Percentiles rank a stretch among this genome's conserved stretches.
Evolutionary conservation across 2,797 vertebrate genomes (phyloP).

Genomic region (Spinus pinus): DNA sequence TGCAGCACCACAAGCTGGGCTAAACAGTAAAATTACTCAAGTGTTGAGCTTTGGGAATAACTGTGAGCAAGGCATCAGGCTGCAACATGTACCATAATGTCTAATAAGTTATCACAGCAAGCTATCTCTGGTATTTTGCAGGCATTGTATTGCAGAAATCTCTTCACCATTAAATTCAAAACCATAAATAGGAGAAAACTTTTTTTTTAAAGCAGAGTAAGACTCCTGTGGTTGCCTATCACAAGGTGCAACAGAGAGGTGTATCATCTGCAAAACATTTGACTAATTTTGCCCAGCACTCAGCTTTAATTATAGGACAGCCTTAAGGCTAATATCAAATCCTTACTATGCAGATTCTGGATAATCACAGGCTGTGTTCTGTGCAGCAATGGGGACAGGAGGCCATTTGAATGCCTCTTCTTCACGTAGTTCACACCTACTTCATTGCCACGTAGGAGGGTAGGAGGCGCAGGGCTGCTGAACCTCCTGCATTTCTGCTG

Average conservation of each 20-base stretch:
- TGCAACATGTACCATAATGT: background rate
- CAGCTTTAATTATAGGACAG: background rate
- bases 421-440: background rate
- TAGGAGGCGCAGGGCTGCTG: background rate
- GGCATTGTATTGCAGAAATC: background rate
- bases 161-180: background rate
- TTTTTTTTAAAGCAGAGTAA: background rate
- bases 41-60: background rate
- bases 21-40: background rate
- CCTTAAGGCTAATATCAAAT: background rate
- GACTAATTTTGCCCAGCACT: background rate
- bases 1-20: background rate
- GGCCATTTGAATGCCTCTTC: background rate
- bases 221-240: background rate
- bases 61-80: too few species aligned
- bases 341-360: background rate
- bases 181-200: background rate
- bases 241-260: background rate
- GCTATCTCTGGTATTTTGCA: background rate
- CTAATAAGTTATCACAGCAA: background rate
- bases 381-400: background rate
- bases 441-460: accelerated
- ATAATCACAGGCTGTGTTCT: background rate
- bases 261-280: background rate
- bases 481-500: background rate